A percentile compares a stretch with the other conserved stretches of the same genome.
These are phyloP conservation scores for Doris montereyensis DNA, from an alignment of 2,888 invertebrate genomes.

Conservation along the genomic window DNA sequence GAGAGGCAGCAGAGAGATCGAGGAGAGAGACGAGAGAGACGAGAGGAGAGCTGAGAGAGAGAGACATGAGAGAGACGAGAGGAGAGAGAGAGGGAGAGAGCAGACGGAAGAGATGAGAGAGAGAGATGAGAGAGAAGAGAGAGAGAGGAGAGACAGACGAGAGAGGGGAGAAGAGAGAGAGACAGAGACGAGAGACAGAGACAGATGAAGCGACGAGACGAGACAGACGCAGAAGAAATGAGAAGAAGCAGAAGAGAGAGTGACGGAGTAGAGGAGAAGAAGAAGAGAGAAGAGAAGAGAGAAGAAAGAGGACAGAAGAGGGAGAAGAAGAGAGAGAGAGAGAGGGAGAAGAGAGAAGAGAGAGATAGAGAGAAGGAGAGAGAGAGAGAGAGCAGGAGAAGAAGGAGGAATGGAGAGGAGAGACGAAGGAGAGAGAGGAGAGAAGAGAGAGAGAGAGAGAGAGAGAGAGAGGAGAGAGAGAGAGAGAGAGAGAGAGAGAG, in stretches of 20 bases:
- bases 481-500: background rate
- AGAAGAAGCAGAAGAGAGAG: background rate
- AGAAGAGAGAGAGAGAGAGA: background rate
- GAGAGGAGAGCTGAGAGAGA: too few species aligned
- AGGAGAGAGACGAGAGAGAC: too few species aligned
- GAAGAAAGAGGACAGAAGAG: background rate
- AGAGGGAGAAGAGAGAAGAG: background rate
- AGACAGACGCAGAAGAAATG: too few species aligned
- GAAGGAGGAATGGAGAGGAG: background rate
- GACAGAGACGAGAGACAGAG: background rate
- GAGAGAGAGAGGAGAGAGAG: background rate
- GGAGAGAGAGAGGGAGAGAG: too few species aligned
- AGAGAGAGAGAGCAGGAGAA: background rate
- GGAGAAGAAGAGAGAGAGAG: constrained; percentile 1
- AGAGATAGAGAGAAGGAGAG: background rate
- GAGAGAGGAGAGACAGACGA: background rate
- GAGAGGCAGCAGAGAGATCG: too few species aligned
- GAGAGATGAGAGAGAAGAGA: background rate
- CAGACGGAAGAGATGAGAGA: background rate
- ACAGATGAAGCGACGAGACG: background rate
- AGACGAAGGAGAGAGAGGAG: background rate
- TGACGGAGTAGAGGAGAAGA: background rate
- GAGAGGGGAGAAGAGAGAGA: too few species aligned
- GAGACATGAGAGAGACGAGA: too few species aligned
- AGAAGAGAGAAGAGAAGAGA: background rate